Evolutionary conservation across 1,140 invertebrate species (phyloP), one percentile per base, ranked within the genome.

Genomic region (Drosophila tani): DNA sequence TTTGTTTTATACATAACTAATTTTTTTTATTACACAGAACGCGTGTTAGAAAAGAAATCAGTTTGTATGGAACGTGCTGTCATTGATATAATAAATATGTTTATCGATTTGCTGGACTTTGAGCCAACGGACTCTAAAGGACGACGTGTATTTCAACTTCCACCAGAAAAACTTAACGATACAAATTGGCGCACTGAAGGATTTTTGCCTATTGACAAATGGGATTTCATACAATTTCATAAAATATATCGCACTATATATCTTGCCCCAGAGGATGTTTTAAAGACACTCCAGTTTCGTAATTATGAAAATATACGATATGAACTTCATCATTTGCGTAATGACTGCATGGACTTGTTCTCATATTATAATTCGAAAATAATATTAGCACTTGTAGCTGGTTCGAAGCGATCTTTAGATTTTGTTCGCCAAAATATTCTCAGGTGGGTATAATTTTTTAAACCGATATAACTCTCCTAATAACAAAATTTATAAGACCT

Each of bases 281-380:
- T 85, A 27, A 75, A 64, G 24, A 74, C 66, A 1, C 41, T 86
- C 9, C 79, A 82, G 50, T 83, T 90, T 59, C 74, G 79, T 19
- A 88, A 82, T 35, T 77, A 91, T 75, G 85, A 92, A 59, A 79
- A 71, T 65, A 75, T 91, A 9, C 70, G 80, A 55, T 94, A 95
- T 79, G 95, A 96, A 74, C 81, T 95, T 21, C 80, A 84, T 66
- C 94, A 94, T 55, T 93, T 95, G 11, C 94, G 96, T n/a, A 95
- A 94, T 43, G 95, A 96, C 88, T 96, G 95, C 75, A 95, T 96
- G 91, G 96, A 97, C 85, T 85, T 97, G 19, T 96, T 96, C 91
- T 94, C 94, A 11, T 96, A 95, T 90, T 97, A 96, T 81, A 96
- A 96, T 83, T 94, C 94, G 35, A 96, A 96, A 93, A 94, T 96